A percentile compares a stretch with the other conserved stretches of the same genome.
These are phyloP conservation scores for Karalla daura DNA, from an alignment of 2,797 vertebrate genomes.

Conservation along the genomic window DNA sequence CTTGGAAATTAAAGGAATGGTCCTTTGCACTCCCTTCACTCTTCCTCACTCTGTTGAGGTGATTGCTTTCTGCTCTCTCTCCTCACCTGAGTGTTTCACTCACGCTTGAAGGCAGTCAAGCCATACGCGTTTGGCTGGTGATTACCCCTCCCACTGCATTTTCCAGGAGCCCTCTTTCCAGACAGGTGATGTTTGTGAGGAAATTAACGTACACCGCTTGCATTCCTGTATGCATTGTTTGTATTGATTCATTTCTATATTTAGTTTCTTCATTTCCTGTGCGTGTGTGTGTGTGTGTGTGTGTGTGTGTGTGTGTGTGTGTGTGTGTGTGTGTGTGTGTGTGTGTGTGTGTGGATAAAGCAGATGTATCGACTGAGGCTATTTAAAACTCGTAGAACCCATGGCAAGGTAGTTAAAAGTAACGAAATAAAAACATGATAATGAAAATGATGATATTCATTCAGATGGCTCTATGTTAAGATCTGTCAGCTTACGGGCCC, in stretches of 20 bases:
- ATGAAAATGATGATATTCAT: no score
- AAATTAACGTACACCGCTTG: slow-evolving; percentile 34
- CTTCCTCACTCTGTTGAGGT: slow-evolving; percentile 79
- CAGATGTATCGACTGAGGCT: no score
- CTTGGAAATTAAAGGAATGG: slow-evolving; percentile 95
- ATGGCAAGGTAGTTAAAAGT: no score
- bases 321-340: slow-evolving; percentile 17
- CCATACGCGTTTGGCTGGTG: slow-evolving; percentile 90
- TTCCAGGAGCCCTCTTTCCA: slow-evolving; percentile 49
- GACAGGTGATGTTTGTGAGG: slow-evolving; percentile 22
- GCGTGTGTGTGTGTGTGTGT: slow-evolving; percentile 12
- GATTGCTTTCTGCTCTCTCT: slow-evolving; percentile 92
- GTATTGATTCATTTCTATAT: slow-evolving; percentile 7
- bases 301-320: slow-evolving; percentile 17
- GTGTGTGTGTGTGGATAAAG: slow-evolving; percentile 14
- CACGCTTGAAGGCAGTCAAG: slow-evolving; percentile 75
- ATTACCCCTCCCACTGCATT: no score
- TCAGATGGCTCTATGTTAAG: no score
- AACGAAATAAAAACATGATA: no score
- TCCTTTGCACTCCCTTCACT: slow-evolving; percentile 83
- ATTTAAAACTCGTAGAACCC: no score
- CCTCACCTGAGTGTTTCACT: slow-evolving; percentile 92
- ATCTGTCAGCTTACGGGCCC: no score
- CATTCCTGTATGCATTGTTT: slow-evolving; percentile 9
- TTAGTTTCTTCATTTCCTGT: slow-evolving; percentile 2